A percentile compares a stretch with the other conserved stretches of the same genome.
These are phyloP conservation scores for Drosophila lacicola DNA, from an alignment of 2,888 invertebrate species.

Conservation along the genomic window DNA sequence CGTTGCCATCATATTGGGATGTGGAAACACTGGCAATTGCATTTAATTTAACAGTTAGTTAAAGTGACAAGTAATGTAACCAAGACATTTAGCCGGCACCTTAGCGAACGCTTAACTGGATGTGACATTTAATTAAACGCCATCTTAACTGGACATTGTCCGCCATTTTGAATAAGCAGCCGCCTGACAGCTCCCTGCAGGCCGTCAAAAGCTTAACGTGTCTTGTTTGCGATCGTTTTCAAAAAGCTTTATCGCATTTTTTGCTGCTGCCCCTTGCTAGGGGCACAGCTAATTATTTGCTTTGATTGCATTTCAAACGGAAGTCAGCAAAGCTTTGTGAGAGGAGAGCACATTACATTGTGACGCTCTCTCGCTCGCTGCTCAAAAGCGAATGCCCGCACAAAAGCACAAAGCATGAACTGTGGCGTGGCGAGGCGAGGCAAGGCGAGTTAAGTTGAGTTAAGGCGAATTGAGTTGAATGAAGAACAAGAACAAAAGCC, in stretches of 20 bases:
- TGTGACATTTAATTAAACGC: no score
- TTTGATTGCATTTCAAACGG: constrained; percentile 3
- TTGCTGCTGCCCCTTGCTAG: no score
- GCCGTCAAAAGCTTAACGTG: no score
- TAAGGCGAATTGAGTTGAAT: constrained; percentile 22
- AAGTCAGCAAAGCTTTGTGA: constrained; percentile 16
- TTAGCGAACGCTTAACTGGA: no score
- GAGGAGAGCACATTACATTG: not conserved
- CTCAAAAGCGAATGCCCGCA: constrained; percentile 24
- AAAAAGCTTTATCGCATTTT: not conserved
- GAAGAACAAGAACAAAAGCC: constrained; percentile 33
- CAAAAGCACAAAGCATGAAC: constrained; percentile 26
- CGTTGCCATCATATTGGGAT: no score
- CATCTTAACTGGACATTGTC: not conserved
- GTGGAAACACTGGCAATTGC: no score
- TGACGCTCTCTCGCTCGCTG: not conserved
- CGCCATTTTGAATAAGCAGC: not conserved
- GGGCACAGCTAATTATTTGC: constrained; percentile 21
- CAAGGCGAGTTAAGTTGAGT: constrained; percentile 12
- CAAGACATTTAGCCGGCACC: no score
- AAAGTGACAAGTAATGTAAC: no score
- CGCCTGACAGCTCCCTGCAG: no score
- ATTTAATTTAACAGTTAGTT: no score
- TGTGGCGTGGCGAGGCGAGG: not conserved
- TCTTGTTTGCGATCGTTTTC: constrained; percentile 2